Evolutionary conservation across 2,113 vertebrate genomes (phyloP).

Genomic region (Patagioenas fasciata): DNA sequence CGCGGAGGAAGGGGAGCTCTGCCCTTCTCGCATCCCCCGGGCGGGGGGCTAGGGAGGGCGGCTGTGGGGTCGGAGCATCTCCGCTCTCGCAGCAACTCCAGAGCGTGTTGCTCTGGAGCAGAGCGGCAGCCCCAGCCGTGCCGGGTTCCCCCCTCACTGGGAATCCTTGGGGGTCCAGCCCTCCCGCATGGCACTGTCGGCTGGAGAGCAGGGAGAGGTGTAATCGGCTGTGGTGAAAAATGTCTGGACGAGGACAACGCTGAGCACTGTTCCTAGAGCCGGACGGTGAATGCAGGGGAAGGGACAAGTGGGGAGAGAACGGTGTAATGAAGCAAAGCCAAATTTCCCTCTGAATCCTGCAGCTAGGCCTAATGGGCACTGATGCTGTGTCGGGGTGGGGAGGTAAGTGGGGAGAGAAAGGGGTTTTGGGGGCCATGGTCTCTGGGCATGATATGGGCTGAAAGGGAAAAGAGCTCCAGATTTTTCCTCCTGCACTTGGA

Average conservation of each 20-base stretch:
- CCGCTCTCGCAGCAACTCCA: background rate
- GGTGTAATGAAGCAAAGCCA: background rate
- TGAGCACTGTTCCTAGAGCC: background rate
- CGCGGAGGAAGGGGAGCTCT: background rate
- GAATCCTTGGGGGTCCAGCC: background rate
- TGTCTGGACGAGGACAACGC: background rate
- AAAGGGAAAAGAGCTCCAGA: background rate
- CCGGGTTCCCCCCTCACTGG: background rate
- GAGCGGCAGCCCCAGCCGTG: background rate
- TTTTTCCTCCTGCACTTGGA: background rate
- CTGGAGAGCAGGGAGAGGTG: background rate
- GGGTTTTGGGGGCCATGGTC: background rate
- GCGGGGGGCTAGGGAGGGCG: background rate
- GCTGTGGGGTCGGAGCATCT: background rate
- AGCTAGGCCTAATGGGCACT: background rate
- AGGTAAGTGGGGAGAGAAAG: background rate
- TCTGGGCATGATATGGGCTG: background rate
- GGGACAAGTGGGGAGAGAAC: background rate
- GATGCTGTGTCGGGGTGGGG: background rate
- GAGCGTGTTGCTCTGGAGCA: background rate
- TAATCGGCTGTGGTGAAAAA: background rate
- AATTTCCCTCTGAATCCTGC: background rate
- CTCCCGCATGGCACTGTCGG: background rate
- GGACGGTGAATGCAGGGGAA: background rate
- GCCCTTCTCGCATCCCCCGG: background rate